Base-by-base conservation (phyloP, 2,113 vertebrate species). In the Cyprinus carpio region DNA sequence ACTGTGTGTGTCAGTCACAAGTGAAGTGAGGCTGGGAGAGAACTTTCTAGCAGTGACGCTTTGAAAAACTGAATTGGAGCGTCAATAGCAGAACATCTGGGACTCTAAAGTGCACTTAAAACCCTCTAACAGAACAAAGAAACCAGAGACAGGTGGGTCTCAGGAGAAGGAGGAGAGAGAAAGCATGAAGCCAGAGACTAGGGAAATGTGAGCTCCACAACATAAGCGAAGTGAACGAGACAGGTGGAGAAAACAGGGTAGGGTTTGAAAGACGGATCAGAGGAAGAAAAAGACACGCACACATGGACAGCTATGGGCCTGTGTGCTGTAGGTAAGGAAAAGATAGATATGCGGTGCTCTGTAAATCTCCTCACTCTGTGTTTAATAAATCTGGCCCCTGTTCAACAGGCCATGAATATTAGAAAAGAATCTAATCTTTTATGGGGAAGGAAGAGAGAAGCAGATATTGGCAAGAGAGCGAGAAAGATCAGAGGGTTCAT, bases 51-150 rank as follows among this genome's bases (percentile, higher is more conserved):
- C 75, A 49, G 77, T 67, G 77, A 75, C 46, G 29, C 74, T 62
- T 64, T 71, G 71, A 69, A 71, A 89, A 87, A 85, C 88, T 86
- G 90, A 91, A 92, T 89, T 86, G 90, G 85, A 84, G 27, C 83
- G 87, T 89, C 89, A 92, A 89, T 91, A 90, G 49, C 90, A 91
- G 91, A 90, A 90, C 88, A 91, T 87, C 84, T 71, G 76, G 85
- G 88, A 89, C 91, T 89, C 67, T 90, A 89, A 90, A 88, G 87
- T 91, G 91, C 75, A 90, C 80, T 84, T 51, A 29, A 89, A 91
- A 91, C 77, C 89, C 85, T 25, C 86, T n/a, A 6, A 54, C 18
- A 82, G 87, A 90, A 89, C 85, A 77, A 82, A 83, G 83, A 86
- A 81, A 85, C 90, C 85, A 74, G 86, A 89, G 81, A 87, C 34